Base-by-base conservation (phyloP, 1,140 invertebrate species). In the Rhyzopertha dominica region DNA sequence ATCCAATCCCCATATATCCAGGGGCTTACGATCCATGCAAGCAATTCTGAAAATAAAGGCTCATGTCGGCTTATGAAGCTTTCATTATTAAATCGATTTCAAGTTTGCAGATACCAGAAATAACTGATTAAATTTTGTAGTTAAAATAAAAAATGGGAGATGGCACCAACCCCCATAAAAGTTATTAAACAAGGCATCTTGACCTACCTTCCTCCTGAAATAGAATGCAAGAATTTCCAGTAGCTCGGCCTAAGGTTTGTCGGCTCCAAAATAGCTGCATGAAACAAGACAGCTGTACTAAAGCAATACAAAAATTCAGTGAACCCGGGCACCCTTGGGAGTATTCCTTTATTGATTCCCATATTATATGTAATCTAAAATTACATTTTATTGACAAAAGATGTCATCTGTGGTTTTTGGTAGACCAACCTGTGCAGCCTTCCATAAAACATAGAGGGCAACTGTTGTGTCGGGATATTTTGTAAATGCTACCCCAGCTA, bases 231-330 rank as follows among this genome's bases (percentile, higher is more conserved):
- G 66, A 90, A 92, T 61, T 83, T 86, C 77, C 82, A 89, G 65
- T 92, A 92, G n/a, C 85, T 86, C 8, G 82, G 71, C 56, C 87
- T 74, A 26, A 92, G 65, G 59, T 81, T 82, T 46, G 84, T 78
- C 9, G 87, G 86, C 62, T 90, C 87, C 38, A 90, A 48, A 18
- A 90, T 77, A 49, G 84, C 87, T 25, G 79, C 80, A 70, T 90
- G 87, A 59, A 92, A 89, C 10, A 90, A 70, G 53, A 87, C 65
- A 16, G 85, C 83, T 5, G 86, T 90, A 47, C 85, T 85, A 51
- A 86, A 69, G 38, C 82, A 80, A 62, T 90, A 90, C n/a, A 90
- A 68, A 30, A 88, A 71, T 14, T 80, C 68, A 41, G 70, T 74
- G 42, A 80, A 81, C 43, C 78, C 74, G 19, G 78, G 80, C 13